phyloP scores from a whole-genome alignment of 1,140 invertebrate genomes.

The Epicauta chinensis region DNA sequence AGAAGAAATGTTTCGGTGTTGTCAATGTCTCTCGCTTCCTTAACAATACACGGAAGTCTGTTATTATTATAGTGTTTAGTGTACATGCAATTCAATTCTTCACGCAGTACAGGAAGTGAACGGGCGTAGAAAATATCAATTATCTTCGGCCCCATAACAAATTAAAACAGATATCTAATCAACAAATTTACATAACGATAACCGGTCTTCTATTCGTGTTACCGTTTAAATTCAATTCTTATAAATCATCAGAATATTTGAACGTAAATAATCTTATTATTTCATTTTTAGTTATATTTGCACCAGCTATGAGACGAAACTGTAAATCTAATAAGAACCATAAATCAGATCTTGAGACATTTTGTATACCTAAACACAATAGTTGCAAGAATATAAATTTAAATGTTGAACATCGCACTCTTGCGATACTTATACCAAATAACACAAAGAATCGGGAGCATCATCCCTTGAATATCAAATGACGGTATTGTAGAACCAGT shows the following conservation, averaged over 20 bases:
- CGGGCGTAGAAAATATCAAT: background rate
- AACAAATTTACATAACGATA: conserved; percentile 4
- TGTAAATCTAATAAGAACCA: background rate
- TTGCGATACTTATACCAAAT: conserved; percentile 8
- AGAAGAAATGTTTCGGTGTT: background rate
- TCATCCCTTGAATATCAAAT: conserved; percentile 11
- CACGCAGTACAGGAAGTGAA: background rate
- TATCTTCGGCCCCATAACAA: background rate
- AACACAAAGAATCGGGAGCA: conserved; percentile 7
- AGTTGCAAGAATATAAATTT: conserved; percentile 14
- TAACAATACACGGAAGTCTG: background rate
- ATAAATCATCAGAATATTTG: conserved; percentile 8
- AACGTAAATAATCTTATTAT: too few relatives aligned
- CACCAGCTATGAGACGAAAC: too few relatives aligned
- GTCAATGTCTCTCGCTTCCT: conserved; percentile 2
- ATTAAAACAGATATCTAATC: conserved; percentile 4
- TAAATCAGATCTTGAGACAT: conserved; percentile 8
- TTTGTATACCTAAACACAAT: conserved; percentile 7
- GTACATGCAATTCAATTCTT: conserved; percentile 1
- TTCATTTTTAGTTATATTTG: too few relatives aligned
- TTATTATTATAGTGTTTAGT: conserved; percentile 7
- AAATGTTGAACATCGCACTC: conserved; percentile 10
- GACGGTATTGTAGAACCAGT: conserved; percentile 4
- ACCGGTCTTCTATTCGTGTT: too few relatives aligned
- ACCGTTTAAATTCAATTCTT: conserved; percentile 1